These are phyloP conservation scores for Festucalex cinctus DNA, from an alignment of 2,113 vertebrate genomes.

Conservation along the genomic window DNA sequence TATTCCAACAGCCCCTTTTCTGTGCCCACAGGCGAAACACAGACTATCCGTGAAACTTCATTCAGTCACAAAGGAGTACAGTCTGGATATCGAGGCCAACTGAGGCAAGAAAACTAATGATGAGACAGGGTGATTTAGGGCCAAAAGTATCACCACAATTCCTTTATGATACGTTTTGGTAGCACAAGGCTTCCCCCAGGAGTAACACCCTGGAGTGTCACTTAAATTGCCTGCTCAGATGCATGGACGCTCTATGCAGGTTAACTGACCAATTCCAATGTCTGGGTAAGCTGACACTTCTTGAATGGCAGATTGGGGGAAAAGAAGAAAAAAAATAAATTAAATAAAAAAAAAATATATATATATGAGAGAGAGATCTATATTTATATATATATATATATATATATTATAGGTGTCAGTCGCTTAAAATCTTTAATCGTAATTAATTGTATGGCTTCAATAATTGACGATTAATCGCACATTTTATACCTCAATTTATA, in stretches of 20 bases:
- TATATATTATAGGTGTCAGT: too few species aligned
- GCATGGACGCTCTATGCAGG: constrained; percentile 43
- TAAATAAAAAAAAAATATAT: too few species aligned
- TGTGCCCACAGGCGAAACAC: constrained; percentile 32
- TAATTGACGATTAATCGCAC: too few species aligned
- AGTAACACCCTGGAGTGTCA: constrained; percentile 50
- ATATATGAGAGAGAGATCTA: too few species aligned
- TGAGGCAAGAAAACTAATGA: constrained; percentile 43
- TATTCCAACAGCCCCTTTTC: constrained; percentile 38
- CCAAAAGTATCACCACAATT: constrained; percentile 13
- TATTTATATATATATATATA: too few species aligned
- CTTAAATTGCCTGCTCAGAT: constrained; percentile 51
- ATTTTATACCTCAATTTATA: too few species aligned
- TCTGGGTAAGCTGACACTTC: not conserved
- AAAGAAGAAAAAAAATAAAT: too few species aligned
- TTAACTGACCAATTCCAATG: constrained; percentile 42
- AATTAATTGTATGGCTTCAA: too few species aligned
- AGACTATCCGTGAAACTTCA: constrained; percentile 51
- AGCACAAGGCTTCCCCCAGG: constrained; percentile 19
- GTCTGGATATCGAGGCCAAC: constrained; percentile 31
- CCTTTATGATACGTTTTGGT: constrained; percentile 25
- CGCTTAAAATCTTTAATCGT: too few species aligned
- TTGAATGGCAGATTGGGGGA: too few species aligned
- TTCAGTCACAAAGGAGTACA: constrained; percentile 41
- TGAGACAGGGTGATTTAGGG: constrained; percentile 43